These are phyloP conservation scores for Tetranychus piercei DNA, from an alignment of 2,888 invertebrate species.

Conservation along the genomic window DNA sequence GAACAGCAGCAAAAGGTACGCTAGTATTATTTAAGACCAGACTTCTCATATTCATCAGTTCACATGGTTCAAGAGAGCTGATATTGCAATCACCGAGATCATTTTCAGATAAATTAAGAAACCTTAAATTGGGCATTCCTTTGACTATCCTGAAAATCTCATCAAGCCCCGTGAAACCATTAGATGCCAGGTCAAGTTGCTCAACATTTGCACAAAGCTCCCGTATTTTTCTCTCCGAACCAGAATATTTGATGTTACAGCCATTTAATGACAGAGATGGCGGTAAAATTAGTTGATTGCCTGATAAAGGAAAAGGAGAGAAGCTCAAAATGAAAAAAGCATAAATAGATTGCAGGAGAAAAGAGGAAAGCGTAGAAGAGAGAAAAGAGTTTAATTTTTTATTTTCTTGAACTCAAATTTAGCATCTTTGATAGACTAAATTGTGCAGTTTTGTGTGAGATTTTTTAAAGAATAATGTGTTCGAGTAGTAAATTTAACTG, in stretches of 20 bases:
- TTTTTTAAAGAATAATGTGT: too few relatives aligned
- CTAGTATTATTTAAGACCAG: conserved; percentile 60
- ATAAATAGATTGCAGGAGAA: too few relatives aligned
- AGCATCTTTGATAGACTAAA: too few relatives aligned
- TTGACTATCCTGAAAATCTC: conserved; percentile 71
- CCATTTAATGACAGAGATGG: conserved; percentile 59
- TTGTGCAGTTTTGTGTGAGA: too few relatives aligned
- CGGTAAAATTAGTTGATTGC: conserved; percentile 29
- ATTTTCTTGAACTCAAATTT: too few relatives aligned
- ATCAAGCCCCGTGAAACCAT: conserved; percentile 65
- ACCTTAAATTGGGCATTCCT: conserved; percentile 64
- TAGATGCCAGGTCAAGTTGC: conserved; percentile 81
- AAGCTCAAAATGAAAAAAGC: neutral
- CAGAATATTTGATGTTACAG: conserved; percentile 74
- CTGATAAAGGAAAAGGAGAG: neutral
- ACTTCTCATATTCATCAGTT: conserved; percentile 5
- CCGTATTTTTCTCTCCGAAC: conserved; percentile 55
- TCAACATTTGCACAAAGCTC: conserved; percentile 73
- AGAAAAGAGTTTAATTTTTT: too few relatives aligned
- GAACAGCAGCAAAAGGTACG: conserved; percentile 64
- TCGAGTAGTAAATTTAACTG: too few relatives aligned
- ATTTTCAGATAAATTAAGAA: conserved; percentile 81
- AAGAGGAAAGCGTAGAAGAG: too few relatives aligned
- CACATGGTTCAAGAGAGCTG: neutral
- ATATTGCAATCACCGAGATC: conserved; percentile 36